These are phyloP conservation scores for Scelioninae gen. 1 DNA, from an alignment of 2,888 invertebrate genomes.

Conservation along the genomic window DNA sequence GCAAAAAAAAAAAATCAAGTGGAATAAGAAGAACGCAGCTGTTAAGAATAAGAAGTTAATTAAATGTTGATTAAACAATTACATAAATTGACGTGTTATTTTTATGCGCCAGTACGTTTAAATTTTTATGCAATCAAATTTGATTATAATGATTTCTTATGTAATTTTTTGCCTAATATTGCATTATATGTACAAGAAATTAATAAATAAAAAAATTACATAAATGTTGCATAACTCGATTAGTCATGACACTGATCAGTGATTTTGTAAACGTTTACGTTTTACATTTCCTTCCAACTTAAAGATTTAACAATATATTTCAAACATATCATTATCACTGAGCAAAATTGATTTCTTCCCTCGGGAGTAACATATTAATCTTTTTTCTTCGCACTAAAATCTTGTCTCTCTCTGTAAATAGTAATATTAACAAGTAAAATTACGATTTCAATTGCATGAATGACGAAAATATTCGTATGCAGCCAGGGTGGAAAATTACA, in stretches of 20 bases:
- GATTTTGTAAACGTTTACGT: no score
- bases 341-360: no score
- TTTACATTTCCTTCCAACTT: no score
- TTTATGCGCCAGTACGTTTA: conserved; percentile 10
- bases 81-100: conserved; percentile 5
- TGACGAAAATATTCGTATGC: no score
- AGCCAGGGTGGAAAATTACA: no score
- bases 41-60: not conserved
- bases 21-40: not conserved
- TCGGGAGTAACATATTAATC: no score
- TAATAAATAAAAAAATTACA: conserved; percentile 41
- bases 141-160: conserved; percentile 38
- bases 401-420: no score
- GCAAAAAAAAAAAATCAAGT: not conserved
- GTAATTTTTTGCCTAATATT: conserved; percentile 26
- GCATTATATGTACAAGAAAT: conserved; percentile 11
- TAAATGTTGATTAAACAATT: conserved; percentile 12
- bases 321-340: no score
- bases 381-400: no score
- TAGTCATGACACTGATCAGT: conserved; percentile 18
- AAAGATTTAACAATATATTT: no score
- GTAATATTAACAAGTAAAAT: no score
- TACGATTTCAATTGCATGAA: no score
- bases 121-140: conserved; percentile 30
- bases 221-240: conserved; percentile 12